Evolutionary conservation across 2,797 vertebrate species (phyloP), one percentile per base, ranked within the genome.

Genomic region (Sebastes steindachneri): DNA sequence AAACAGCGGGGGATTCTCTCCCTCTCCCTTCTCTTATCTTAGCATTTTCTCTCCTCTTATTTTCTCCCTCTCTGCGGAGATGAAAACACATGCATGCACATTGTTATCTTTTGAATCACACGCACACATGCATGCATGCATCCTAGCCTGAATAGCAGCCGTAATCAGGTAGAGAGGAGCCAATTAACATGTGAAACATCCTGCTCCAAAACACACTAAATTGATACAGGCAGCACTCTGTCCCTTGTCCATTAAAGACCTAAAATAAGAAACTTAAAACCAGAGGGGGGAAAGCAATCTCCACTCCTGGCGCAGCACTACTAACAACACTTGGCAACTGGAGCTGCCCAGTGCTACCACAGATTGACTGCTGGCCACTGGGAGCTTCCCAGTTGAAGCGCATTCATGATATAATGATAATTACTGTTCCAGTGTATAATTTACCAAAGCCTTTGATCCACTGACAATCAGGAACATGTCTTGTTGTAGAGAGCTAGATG

Each of bases 1-100:
- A 92, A 88, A 82, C 93, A 91, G 90, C 88, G 73, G 90, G 92
- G 77, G 90, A 84, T 87, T 86, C 78, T 92, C 84, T 83, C 79
- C 26, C 37, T 26, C 72, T 37, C 65, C 64, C 60, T 80, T 74
- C 79, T 86, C 79, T 85, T 88, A 85, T 90, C 86, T 90, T 79
- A 75, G 57, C 62, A 33, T 90, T 86, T 86, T 84, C 68, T 84
- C 68, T 77, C 84, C 66, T 69, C 51, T 48, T 80, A 25, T 68
- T 48, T 53, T 37, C 58, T 31, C 9, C 11, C 35, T 62, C 83
- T 76, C 67, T 79, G 82, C 62, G 31, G 69, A 86, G 76, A 83
- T 31, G 77, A 59, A 80, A 68, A 29, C 55, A 80, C 76, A 77
- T 33, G 69, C 70, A 19, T 74, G 66, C 75, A 69, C 62, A 10